A percentile compares a stretch with the other conserved stretches of the same genome.
Evolutionary conservation across 2,888 invertebrate genomes (phyloP).

Genomic region (Anthoptus insignis): DNA sequence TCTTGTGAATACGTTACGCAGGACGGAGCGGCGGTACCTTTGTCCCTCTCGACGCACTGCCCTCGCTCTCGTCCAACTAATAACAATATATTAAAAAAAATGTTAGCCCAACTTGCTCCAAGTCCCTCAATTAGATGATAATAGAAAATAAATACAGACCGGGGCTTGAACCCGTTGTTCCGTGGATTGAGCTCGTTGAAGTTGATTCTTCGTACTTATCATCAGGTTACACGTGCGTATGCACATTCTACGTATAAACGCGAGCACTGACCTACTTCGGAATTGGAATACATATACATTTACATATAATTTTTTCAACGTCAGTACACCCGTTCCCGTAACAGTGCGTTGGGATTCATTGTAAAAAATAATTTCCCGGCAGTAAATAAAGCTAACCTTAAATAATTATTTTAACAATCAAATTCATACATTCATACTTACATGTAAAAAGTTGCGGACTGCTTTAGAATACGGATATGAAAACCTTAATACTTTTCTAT

Average conservation of each 20-base stretch:
- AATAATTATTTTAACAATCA: not conserved
- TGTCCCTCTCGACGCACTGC: slow-evolving; percentile 25
- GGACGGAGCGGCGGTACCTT: slow-evolving; percentile 41
- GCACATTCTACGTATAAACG: not conserved
- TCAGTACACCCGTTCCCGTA: not conserved
- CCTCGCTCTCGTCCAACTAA: slow-evolving; percentile 55
- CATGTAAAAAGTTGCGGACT: not conserved
- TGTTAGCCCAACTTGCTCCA: slow-evolving; percentile 27
- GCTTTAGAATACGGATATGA: no score
- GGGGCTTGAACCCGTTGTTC: slow-evolving; percentile 10
- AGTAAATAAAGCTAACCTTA: not conserved
- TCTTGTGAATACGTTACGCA: slow-evolving; percentile 53
- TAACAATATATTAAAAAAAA: slow-evolving; percentile 50
- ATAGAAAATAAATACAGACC: slow-evolving; percentile 20
- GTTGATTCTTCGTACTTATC: no score
- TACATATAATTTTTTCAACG: no score
- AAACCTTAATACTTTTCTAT: no score
- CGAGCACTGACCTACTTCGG: not conserved
- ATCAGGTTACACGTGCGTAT: not conserved
- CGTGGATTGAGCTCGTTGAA: not conserved
- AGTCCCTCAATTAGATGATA: not conserved
- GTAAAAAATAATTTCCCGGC: not conserved
- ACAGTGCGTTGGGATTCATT: not conserved
- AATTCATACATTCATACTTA: slow-evolving; percentile 1
- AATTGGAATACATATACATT: no score